Conservation (phyloP, 2,797 vertebrate genomes). For the Carapus acus region DNA sequence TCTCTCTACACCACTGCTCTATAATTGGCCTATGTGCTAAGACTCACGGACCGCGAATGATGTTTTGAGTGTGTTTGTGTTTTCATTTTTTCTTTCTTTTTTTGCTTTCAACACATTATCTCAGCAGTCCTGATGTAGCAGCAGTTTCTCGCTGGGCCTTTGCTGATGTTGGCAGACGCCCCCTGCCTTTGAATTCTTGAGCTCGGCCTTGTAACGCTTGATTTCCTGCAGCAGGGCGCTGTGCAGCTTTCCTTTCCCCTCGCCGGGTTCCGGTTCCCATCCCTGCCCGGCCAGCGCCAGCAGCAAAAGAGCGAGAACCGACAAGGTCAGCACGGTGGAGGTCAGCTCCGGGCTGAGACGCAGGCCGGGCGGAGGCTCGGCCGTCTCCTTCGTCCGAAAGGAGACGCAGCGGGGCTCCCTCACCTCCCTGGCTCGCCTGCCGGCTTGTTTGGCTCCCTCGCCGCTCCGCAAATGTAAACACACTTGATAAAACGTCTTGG, state of each 20-base stretch:
- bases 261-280: conserved; percentile 49
- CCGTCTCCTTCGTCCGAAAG: conserved; percentile 82
- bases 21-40: conserved; percentile 32
- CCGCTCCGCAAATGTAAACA: conserved; percentile 80
- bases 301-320: conserved; percentile 67
- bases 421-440: conserved; percentile 39
- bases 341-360: conserved; percentile 60
- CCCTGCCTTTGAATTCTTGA: conserved; percentile 47
- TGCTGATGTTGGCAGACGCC: conserved; percentile 34
- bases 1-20: conserved; percentile 53
- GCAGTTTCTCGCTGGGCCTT: conserved; percentile 45
- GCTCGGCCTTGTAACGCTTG: conserved; percentile 46
- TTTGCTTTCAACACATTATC: conserved; percentile 24
- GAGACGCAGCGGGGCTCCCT: conserved; percentile 71
- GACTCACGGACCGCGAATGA: conserved; percentile 44
- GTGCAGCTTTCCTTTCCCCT: conserved; percentile 49
- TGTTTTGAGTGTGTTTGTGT: conserved; percentile 32
- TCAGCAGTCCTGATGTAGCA: conserved; percentile 60
- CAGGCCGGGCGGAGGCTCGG: conserved; percentile 28
- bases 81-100: too few relatives aligned
- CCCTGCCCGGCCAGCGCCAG: conserved; percentile 71
- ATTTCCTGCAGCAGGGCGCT: conserved; percentile 50
- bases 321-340: conserved; percentile 64
- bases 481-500: conserved; percentile 83
- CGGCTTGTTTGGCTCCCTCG: conserved; percentile 57